Evolutionary conservation across 1,140 invertebrate species (phyloP).

Genomic region (Cydia fagiglandana): DNA sequence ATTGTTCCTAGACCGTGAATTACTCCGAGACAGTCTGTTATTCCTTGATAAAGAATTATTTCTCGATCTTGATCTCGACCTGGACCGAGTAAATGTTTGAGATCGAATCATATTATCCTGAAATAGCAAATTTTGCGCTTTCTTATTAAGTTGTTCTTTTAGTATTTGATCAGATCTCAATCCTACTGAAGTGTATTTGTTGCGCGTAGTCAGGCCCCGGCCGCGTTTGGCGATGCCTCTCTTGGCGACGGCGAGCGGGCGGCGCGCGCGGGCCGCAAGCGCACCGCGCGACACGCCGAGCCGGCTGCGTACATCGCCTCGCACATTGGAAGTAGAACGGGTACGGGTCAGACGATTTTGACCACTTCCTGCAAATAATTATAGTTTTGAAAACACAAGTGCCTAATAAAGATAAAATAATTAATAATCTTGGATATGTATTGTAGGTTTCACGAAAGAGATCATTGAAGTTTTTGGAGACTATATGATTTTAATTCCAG

Average conservation of each 20-base stretch:
- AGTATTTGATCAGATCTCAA: constrained; percentile 73
- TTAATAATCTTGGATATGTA: too few species aligned
- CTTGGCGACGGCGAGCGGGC: constrained; percentile 66
- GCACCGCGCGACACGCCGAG: constrained; percentile 55
- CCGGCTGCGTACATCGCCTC: constrained; percentile 62
- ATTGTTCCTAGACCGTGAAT: constrained; percentile 62
- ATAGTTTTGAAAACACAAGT: too few species aligned
- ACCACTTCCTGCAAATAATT: constrained; percentile 30
- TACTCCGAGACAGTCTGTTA: constrained; percentile 10
- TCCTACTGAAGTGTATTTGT: constrained; percentile 65
- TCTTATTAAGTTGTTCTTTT: constrained; percentile 48
- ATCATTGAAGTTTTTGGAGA: too few species aligned
- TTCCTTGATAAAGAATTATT: constrained; percentile 11
- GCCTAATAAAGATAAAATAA: too few species aligned
- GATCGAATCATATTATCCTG: constrained; percentile 63
- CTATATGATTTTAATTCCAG: too few species aligned
- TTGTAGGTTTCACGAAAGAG: too few species aligned
- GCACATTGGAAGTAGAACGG: constrained; percentile 53
- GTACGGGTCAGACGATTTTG: constrained; percentile 47
- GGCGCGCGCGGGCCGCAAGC: constrained; percentile 47
- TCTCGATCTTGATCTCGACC: background rate
- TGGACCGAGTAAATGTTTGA: constrained; percentile 68
- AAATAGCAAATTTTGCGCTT: constrained; percentile 46
- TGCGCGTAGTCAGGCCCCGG: constrained; percentile 58
- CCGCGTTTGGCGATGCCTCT: constrained; percentile 70